Conservation (phyloP, 37 sponge, comb jelly and placozoan species). For the Axinella damicornis region DNA sequence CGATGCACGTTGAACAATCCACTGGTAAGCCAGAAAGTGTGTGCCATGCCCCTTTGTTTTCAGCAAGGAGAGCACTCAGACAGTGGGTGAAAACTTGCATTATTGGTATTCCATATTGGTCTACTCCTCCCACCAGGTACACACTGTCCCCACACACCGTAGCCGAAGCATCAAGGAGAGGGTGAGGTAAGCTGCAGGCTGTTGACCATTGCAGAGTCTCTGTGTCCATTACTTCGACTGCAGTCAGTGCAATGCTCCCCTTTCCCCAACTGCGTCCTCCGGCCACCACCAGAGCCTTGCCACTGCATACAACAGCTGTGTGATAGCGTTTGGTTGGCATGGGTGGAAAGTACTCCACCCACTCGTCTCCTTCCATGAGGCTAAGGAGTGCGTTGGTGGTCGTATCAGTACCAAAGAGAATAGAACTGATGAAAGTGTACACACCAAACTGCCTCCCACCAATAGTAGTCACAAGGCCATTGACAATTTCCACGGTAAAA, state of each 20-base stretch:
- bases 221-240: slow-evolving; percentile 18
- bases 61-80: neutral
- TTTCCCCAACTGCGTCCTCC: slow-evolving; percentile 4
- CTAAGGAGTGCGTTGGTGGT: slow-evolving; percentile 17
- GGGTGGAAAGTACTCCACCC: slow-evolving; percentile 26
- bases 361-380: neutral
- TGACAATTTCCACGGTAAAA: neutral
- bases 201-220: slow-evolving; percentile 8
- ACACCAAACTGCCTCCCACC: no score
- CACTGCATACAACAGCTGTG: neutral
- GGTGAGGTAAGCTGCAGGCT: slow-evolving; percentile 15
- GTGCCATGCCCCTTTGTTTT: neutral
- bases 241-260: neutral
- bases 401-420: no score
- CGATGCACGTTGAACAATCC: neutral
- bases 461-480: slow-evolving; percentile 8
- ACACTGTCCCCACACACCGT: slow-evolving; percentile 19
- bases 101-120: no score
- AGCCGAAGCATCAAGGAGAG: slow-evolving; percentile 10
- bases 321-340: slow-evolving; percentile 12
- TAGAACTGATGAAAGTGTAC: neutral
- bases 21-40: neutral
- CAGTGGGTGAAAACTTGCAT: neutral
- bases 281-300: slow-evolving; percentile 12
- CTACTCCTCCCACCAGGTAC: slow-evolving; percentile 14